Conservation (phyloP, 2,113 vertebrate species). For the Cynopterus brachyotis region DNA sequence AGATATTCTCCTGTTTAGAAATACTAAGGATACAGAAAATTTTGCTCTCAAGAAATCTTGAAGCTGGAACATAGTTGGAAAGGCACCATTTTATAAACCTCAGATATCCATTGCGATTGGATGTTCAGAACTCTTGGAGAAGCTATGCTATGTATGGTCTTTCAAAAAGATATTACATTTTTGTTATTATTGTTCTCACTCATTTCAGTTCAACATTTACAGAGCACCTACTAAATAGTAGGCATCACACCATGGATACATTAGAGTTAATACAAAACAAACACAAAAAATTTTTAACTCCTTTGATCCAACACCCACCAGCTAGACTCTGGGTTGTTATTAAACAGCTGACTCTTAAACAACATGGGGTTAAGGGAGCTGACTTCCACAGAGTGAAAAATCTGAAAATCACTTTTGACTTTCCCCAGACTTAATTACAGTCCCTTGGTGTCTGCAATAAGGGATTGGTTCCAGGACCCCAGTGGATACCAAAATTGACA, state of each 20-base stretch:
- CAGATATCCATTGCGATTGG: background rate
- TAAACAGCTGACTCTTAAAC: background rate
- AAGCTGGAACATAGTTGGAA: background rate
- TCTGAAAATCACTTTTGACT: background rate
- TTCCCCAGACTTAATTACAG: background rate
- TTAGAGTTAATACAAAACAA: background rate
- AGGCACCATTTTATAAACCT: slow-evolving; percentile 6
- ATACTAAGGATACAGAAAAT: background rate
- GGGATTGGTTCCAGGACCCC: background rate
- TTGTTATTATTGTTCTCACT: background rate
- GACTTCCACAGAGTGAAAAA: background rate
- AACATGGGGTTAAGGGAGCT: background rate
- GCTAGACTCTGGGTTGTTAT: background rate
- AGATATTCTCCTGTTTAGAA: background rate
- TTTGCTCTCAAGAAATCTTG: background rate
- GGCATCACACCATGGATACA: background rate
- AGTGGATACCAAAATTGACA: background rate
- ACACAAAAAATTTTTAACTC: background rate
- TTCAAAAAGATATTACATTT: background rate
- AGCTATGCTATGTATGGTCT: background rate
- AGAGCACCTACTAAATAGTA: background rate
- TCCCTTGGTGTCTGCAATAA: background rate
- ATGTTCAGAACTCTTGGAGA: background rate
- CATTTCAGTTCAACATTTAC: background rate
- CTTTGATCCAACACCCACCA: background rate